These are phyloP conservation scores for Lycocerus yunnanus DNA, from an alignment of 2,888 invertebrate species.

Conservation along the genomic window DNA sequence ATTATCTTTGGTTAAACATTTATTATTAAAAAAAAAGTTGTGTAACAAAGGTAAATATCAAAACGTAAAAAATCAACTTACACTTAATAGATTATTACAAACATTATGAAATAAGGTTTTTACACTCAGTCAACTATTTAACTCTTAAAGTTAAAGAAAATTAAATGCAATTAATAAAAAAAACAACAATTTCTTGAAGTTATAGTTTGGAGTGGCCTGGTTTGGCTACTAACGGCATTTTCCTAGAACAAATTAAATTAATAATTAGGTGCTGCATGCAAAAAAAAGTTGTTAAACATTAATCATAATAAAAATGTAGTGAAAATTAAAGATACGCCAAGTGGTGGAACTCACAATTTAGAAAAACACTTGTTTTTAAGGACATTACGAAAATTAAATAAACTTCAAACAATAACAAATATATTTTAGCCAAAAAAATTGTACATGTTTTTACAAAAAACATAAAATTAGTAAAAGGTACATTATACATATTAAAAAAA, in stretches of 20 bases:
- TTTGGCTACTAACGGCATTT: constrained; percentile 5
- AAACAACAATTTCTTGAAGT: constrained; percentile 4
- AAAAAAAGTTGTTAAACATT: background rate
- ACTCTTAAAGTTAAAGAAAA: background rate
- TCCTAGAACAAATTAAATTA: constrained; percentile 25
- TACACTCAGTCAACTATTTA: background rate
- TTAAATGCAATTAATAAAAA: background rate
- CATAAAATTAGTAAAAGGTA: constrained; percentile 8
- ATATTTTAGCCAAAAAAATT: constrained; percentile 15
- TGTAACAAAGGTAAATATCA: background rate
- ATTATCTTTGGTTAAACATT: background rate
- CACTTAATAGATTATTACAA: background rate
- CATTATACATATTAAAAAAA: background rate
- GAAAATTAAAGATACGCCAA: background rate
- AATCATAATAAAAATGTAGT: background rate
- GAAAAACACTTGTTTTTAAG: background rate
- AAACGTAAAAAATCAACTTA: background rate
- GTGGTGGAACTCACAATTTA: background rate
- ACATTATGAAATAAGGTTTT: background rate
- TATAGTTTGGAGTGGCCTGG: constrained; percentile 25
- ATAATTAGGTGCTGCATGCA: constrained; percentile 8
- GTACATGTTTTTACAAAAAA: constrained; percentile 15
- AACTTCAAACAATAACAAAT: constrained; percentile 21
- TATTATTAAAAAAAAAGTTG: background rate
- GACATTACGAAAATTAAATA: background rate